A percentile compares a stretch with the other conserved stretches of the same genome.
These are phyloP conservation scores for Hippocampus abdominalis DNA, from an alignment of 2,113 vertebrate genomes.

Conservation along the genomic window DNA sequence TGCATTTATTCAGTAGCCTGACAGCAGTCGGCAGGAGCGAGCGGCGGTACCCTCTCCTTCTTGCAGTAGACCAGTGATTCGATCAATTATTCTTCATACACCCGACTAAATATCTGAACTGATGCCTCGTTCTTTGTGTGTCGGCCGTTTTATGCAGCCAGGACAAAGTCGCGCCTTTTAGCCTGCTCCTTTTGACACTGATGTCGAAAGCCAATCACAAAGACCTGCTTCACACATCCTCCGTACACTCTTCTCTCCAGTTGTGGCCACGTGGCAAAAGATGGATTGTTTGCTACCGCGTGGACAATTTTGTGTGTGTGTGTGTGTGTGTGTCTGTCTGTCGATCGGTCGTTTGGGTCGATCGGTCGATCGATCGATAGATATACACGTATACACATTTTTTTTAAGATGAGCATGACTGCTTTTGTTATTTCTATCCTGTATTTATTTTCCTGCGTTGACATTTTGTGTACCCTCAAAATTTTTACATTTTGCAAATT, in stretches of 20 bases:
- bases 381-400: too few species aligned
- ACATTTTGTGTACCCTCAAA: not conserved
- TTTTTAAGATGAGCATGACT: not conserved
- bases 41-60: too few species aligned
- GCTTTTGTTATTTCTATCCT: not conserved
- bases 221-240: constrained; percentile 51
- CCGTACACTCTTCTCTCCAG: constrained; percentile 23
- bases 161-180: constrained; percentile 48
- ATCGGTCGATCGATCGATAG: too few species aligned
- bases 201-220: constrained; percentile 44
- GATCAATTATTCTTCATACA: not conserved
- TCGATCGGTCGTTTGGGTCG: too few species aligned
- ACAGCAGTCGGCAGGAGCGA: too few species aligned
- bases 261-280: not conserved
- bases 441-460: not conserved
- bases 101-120: constrained; percentile 22
- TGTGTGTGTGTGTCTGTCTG: too few species aligned
- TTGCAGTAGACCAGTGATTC: too few species aligned
- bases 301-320: too few species aligned
- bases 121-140: constrained; percentile 30
- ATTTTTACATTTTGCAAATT: not conserved
- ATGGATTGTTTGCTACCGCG: too few species aligned
- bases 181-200: constrained; percentile 55
- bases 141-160: constrained; percentile 42
- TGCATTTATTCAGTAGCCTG: too few species aligned